A percentile compares a stretch with the other conserved stretches of the same genome.
Conservation (phyloP, 2,888 invertebrate genomes). For the Pheosia tremula region DNA sequence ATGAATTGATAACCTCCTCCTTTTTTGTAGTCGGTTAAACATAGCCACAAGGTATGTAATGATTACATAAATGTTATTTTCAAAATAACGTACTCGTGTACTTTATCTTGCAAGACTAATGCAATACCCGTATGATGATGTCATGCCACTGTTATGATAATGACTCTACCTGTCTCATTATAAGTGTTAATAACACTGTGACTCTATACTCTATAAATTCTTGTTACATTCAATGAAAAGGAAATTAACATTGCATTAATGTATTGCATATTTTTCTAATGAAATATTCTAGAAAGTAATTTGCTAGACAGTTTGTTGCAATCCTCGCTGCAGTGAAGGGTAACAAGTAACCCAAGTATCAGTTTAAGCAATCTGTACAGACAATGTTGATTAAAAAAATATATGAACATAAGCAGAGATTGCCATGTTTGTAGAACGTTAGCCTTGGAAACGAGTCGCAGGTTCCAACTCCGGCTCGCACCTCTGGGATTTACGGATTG, state of each 20-base stretch:
- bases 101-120: not conserved
- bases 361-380: conserved; percentile 9
- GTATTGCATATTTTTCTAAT: not conserved
- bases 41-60: too few species aligned
- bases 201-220: not conserved
- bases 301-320: conserved; percentile 1
- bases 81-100: not conserved
- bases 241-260: not conserved
- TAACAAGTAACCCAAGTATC: conserved; percentile 14
- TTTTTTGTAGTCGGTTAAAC: too few species aligned
- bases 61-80: not conserved
- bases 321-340: conserved; percentile 6
- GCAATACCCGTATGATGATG: not conserved
- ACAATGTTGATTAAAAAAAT: not conserved
- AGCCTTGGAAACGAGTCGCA: too few species aligned
- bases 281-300: not conserved
- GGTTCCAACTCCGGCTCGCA: too few species aligned
- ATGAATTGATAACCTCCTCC: not conserved
- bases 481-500: too few species aligned
- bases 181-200: not conserved
- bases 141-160: not conserved
- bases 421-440: too few species aligned
- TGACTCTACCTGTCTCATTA: not conserved
- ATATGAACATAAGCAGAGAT: not conserved
- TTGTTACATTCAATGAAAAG: not conserved